phyloP scores from a whole-genome alignment of 2,888 invertebrate species.

The Ectemnius cavifrons region DNA sequence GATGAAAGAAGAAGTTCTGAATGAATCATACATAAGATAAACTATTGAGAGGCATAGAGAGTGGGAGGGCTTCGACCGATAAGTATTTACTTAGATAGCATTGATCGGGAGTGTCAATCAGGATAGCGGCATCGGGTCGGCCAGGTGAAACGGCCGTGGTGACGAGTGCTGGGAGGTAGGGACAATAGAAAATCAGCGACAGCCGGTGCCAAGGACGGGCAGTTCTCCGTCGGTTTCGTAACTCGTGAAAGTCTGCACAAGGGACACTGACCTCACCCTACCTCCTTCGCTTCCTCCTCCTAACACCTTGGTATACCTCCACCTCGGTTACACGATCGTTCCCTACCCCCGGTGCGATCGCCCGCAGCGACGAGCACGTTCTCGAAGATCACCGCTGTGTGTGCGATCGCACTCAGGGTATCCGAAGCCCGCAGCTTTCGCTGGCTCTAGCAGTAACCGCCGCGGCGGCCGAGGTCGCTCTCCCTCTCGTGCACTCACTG shows the following conservation, averaged over 20 bases:
- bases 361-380: conserved; percentile 40
- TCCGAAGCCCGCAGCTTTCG: conserved; percentile 48
- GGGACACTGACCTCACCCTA: conserved; percentile 77
- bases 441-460: conserved; percentile 16
- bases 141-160: conserved; percentile 60
- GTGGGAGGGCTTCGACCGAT: conserved; percentile 8
- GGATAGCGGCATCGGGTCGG: conserved; percentile 31
- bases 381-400: conserved; percentile 18
- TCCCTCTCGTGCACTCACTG: conserved; percentile 25
- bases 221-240: conserved; percentile 76
- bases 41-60: too few relatives aligned
- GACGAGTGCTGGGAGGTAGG: conserved; percentile 50
- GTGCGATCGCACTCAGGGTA: conserved; percentile 39
- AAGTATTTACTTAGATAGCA: background rate
- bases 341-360: conserved; percentile 33
- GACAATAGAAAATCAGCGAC: conserved; percentile 76
- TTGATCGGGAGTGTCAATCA: background rate
- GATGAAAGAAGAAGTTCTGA: too few relatives aligned
- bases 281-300: conserved; percentile 49
- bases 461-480: conserved; percentile 27
- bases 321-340: conserved; percentile 21
- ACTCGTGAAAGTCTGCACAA: conserved; percentile 77
- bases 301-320: conserved; percentile 33
- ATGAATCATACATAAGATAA: too few relatives aligned
- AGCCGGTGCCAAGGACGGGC: conserved; percentile 78